Percentiles rank a stretch among this genome's conserved stretches.
These are phyloP conservation scores for Kryphioiulus occultus DNA, from an alignment of 2,888 invertebrate genomes.

Conservation along the genomic window DNA sequence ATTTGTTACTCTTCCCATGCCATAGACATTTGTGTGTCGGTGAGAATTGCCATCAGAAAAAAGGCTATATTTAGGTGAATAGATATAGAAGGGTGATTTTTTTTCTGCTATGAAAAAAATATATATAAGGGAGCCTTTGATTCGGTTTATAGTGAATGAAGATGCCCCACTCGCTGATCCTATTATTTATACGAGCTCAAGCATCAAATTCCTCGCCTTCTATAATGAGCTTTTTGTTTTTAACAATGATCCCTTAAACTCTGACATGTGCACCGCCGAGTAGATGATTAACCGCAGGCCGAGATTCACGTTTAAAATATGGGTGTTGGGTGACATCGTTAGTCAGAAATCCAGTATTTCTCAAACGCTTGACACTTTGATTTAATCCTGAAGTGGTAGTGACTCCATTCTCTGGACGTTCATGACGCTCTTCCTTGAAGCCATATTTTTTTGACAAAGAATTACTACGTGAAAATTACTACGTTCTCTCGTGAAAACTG, in stretches of 20 bases:
- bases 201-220: neutral
- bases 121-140: neutral
- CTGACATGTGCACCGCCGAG: neutral
- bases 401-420: too few relatives aligned
- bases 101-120: too few relatives aligned
- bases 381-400: too few relatives aligned
- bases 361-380: too few relatives aligned
- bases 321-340: too few relatives aligned
- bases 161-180: neutral
- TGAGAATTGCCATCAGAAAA: neutral
- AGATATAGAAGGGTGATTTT: neutral
- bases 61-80: neutral
- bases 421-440: too few relatives aligned
- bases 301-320: too few relatives aligned
- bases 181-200: neutral
- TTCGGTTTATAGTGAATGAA: neutral
- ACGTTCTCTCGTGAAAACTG: too few relatives aligned
- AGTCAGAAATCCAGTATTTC: too few relatives aligned
- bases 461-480: too few relatives aligned
- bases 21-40: neutral
- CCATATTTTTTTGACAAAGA: too few relatives aligned
- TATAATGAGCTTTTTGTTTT: neutral
- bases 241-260: neutral
- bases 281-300: neutral
- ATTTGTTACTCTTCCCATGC: constrained; percentile 15